Evolutionary conservation across 1,140 invertebrate species (phyloP), one percentile per base, ranked within the genome.

Genomic region (Tetramorium parvispinum): DNA sequence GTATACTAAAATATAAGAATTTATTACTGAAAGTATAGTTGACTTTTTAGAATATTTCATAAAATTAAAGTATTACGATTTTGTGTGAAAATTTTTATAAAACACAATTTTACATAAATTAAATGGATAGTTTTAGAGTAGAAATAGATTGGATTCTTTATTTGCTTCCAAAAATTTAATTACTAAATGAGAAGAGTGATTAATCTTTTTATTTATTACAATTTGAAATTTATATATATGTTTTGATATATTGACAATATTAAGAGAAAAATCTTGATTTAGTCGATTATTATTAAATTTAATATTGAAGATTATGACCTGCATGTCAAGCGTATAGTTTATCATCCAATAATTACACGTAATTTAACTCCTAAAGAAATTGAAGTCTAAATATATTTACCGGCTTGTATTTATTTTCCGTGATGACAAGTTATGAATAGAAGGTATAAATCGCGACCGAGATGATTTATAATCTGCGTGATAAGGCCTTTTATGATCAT

Each of bases 381-480:
- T 40, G 7, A 53, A 68, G 21, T 43, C 8, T 11, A 21, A 65
- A 81, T 81, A 53, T 81, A 66, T 70, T 81, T 68, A n/a, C 32
- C 6, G 32, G 40, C 8, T 51, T 13, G n/a, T 68, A 70, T 59
- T 59, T 32, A 83, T 61, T 32, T 46, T 27, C 13, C 18, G 16
- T 10, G 21, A n/a, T 6, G 65, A 51, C 16, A 13, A 55, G 46
- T 53, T 24, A n/a, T 46, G 40, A 59, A 82, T 57, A 59, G 53
- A 11, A 2, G 40, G 11, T 40, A 37, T n/a, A 24, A 46, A 32
- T 43, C 49, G 46, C 43, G n/a, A n/a, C 16, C 46, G n/a, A 82
- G 66, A 73, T n/a, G 55, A 75, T 18, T 83, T 73, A 75, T 75
- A 81, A 81, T 70, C 24, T 21, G 59, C 24, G 21, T 37, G 46